Conservation (phyloP, 2,888 invertebrate species). For the Campoplex nolae region DNA sequence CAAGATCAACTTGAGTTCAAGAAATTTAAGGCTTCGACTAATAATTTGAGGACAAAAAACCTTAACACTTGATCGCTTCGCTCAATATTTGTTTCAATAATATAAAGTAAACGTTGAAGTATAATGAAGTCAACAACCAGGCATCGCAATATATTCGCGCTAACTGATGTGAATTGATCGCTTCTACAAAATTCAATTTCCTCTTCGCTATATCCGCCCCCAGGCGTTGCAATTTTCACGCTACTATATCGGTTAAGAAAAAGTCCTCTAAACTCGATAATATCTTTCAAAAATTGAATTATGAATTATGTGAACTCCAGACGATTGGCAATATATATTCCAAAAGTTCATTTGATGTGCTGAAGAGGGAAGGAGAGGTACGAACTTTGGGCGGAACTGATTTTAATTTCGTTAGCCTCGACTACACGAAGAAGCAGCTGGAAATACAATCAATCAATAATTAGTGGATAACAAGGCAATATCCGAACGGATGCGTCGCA, state of each 20-base stretch:
- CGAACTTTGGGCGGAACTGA: constrained; percentile 23
- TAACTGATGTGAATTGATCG: background rate
- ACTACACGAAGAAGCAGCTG: background rate
- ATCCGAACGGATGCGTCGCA: background rate
- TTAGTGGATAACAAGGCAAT: background rate
- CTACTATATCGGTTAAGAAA: constrained; percentile 28
- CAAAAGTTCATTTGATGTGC: background rate
- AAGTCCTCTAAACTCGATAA: constrained; percentile 17
- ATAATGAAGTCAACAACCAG: background rate
- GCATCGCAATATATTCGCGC: background rate
- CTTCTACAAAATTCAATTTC: constrained; percentile 41
- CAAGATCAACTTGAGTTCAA: background rate
- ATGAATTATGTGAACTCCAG: background rate
- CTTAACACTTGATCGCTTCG: background rate
- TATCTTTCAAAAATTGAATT: constrained; percentile 39
- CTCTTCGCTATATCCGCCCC: background rate
- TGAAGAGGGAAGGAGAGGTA: background rate
- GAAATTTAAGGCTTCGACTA: background rate
- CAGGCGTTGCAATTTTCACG: constrained; percentile 36
- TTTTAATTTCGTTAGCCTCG: constrained; percentile 32
- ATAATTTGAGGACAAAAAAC: background rate
- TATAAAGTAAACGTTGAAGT: background rate
- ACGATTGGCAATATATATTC: constrained; percentile 47
- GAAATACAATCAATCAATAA: constrained; percentile 17
- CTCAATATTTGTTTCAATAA: background rate